These are phyloP conservation scores for Beris chalybata DNA, from an alignment of 2,888 invertebrate species.

Conservation along the genomic window DNA sequence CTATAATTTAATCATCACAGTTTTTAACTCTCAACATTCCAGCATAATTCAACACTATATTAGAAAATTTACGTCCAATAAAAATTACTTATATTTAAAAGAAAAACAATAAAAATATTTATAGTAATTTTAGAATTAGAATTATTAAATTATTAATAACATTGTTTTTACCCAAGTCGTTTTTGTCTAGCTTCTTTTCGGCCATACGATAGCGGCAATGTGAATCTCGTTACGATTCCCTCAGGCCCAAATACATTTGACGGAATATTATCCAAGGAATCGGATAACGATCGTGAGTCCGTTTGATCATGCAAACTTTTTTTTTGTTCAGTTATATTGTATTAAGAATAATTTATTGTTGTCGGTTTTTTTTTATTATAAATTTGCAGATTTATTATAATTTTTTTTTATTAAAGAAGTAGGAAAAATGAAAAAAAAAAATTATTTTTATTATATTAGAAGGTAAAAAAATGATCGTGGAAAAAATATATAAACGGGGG, in stretches of 20 bases:
- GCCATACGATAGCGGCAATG: constrained; percentile 75
- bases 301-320: constrained; percentile 57
- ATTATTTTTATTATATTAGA: constrained; percentile 32
- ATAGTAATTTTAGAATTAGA: not conserved
- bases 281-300: constrained; percentile 57
- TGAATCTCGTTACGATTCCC: constrained; percentile 67
- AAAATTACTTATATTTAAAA: no score
- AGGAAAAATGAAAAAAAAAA: constrained; percentile 36
- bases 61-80: no score
- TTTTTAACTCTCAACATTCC: no score
- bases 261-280: constrained; percentile 64
- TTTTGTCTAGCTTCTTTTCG: constrained; percentile 77
- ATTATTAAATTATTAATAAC: constrained; percentile 9
- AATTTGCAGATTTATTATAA: constrained; percentile 18
- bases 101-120: not conserved
- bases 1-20: no score
- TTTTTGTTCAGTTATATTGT: constrained; percentile 28
- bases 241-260: constrained; percentile 63
- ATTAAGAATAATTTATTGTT: not conserved
- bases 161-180: constrained; percentile 72
- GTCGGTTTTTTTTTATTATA: not conserved
- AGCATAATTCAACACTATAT: no score
- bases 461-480: constrained; percentile 20
- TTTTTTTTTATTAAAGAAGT: no score
- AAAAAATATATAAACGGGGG: constrained; percentile 28